Percentiles rank a stretch among this genome's conserved stretches.
phyloP scores from a whole-genome alignment of 2,113 vertebrate genomes.

The Ceyx cyanopectus region DNA sequence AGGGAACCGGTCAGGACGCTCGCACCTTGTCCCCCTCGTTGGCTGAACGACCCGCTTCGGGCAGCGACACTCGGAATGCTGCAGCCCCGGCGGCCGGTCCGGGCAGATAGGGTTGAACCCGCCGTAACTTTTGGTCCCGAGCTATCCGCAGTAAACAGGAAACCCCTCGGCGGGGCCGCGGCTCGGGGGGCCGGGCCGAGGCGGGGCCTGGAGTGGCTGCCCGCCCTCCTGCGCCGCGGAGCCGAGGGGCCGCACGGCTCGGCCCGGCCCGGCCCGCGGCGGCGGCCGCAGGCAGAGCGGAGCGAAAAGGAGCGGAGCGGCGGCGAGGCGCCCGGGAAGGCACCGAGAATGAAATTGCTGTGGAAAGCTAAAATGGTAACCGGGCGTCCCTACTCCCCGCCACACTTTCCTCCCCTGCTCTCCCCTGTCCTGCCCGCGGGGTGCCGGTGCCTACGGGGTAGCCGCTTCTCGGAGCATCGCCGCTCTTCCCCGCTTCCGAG shows the following conservation, averaged over 20 bases:
- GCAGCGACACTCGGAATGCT: too few species aligned
- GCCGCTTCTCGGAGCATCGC: not conserved
- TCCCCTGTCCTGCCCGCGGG: not conserved
- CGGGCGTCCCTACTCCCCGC: not conserved
- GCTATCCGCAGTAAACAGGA: not conserved
- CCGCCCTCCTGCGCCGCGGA: not conserved
- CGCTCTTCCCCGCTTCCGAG: not conserved
- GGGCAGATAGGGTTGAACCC: too few species aligned
- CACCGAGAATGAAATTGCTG: slow-evolving; percentile 91
- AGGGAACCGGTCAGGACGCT: not conserved
- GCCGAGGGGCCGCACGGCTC: not conserved
- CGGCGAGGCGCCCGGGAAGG: slow-evolving; percentile 80
- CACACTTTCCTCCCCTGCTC: too few species aligned
- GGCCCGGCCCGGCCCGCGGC: not conserved
- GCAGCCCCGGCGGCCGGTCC: not conserved
- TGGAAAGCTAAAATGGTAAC: slow-evolving; percentile 97
- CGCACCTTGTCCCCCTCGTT: too few species aligned
- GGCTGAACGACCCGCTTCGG: not conserved
- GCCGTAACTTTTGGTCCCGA: not conserved
- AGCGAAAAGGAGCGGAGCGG: not conserved
- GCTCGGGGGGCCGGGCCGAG: not conserved
- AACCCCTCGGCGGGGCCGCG: not conserved
- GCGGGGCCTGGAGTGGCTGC: not conserved
- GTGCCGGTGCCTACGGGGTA: not conserved
- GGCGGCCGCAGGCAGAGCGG: not conserved